phyloP scores from a whole-genome alignment of 2,888 invertebrate species.

The Hyles lineata region DNA sequence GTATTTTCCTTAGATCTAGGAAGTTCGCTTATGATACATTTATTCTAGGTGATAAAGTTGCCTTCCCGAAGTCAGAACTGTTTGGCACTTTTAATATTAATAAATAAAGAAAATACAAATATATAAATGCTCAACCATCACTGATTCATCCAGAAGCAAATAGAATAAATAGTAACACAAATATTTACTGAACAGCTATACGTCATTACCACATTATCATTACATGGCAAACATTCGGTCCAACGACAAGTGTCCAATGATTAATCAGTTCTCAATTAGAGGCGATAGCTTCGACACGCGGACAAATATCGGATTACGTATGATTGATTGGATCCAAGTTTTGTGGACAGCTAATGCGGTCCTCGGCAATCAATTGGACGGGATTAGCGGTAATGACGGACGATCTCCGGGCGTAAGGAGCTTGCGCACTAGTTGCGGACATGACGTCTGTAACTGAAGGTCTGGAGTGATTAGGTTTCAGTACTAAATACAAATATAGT shows the following conservation, averaged over 20 bases:
- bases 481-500: not conserved
- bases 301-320: slow-evolving; percentile 69
- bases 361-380: slow-evolving; percentile 31
- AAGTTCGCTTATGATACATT: no score
- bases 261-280: slow-evolving; percentile 65
- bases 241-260: slow-evolving; percentile 50
- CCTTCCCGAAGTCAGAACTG: no score
- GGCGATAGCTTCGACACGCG: slow-evolving; percentile 48
- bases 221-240: slow-evolving; percentile 51
- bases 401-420: not conserved
- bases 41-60: no score
- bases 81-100: no score
- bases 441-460: not conserved
- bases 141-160: no score
- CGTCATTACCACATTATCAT: slow-evolving; percentile 31
- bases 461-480: not conserved
- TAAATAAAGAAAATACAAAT: no score
- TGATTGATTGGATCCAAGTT: slow-evolving; percentile 70
- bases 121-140: no score
- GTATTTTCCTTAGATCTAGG: no score
- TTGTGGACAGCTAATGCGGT: slow-evolving; percentile 48
- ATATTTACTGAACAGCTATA: not conserved
- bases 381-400: slow-evolving; percentile 29
- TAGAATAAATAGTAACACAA: no score
- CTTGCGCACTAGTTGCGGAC: not conserved